Evolutionary conservation across 2,113 vertebrate genomes (phyloP).

Genomic region (Tenrec ecaudatus): DNA sequence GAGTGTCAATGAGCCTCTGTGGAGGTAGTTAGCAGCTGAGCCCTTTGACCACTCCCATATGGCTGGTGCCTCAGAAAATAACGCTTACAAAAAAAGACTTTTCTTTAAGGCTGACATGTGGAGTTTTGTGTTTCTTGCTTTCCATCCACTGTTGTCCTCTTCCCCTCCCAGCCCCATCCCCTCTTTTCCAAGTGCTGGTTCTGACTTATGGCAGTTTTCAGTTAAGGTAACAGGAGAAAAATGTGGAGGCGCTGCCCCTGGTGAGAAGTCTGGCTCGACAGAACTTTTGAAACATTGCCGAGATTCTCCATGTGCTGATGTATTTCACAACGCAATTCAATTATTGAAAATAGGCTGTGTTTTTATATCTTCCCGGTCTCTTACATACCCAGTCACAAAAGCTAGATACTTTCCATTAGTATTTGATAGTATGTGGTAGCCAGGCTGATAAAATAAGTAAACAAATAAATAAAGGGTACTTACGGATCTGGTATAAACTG

Average conservation of each 20-base stretch:
- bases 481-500: slow-evolving; percentile 80
- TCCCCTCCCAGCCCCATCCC: slow-evolving; percentile 58
- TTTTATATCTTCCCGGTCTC: slow-evolving; percentile 84
- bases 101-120: background rate
- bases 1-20: no score
- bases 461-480: slow-evolving; percentile 65
- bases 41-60: no score
- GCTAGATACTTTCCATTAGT: slow-evolving; percentile 79
- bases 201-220: slow-evolving; percentile 52
- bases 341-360: slow-evolving; percentile 85
- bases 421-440: slow-evolving; percentile 82
- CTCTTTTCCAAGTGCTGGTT: slow-evolving; percentile 44
- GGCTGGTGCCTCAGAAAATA: background rate
- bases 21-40: no score
- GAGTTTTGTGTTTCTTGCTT: slow-evolving; percentile 56
- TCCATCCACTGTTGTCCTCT: slow-evolving; percentile 11
- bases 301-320: slow-evolving; percentile 76
- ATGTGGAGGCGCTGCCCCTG: slow-evolving; percentile 31
- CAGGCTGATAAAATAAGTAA: slow-evolving; percentile 71
- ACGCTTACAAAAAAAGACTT: background rate
- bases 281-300: slow-evolving; percentile 46
- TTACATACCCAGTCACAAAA: slow-evolving; percentile 82
- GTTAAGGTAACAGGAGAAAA: slow-evolving; percentile 46
- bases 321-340: slow-evolving; percentile 84
- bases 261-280: slow-evolving; percentile 40